Evolutionary conservation across 2,797 vertebrate species (phyloP), one percentile per base, ranked within the genome.

Genomic region (Mastacembelus armatus): DNA sequence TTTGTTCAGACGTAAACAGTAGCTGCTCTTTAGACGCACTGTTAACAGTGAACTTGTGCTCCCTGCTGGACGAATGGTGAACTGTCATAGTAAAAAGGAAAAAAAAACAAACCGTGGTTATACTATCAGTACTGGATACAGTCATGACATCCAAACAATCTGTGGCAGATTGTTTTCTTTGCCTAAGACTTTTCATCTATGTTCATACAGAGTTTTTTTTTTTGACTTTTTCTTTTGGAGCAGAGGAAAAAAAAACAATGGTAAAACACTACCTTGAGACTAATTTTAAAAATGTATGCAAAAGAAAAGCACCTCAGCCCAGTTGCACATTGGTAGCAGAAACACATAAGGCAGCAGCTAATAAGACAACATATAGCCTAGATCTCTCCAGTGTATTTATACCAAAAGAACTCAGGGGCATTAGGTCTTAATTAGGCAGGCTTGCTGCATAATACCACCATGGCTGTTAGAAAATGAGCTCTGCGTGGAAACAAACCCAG

Each of bases 21-120:
- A 16, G 24, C 24, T 14, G 26, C 24, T 3, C 15, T 22, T 61
- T n/a, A n/a, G n/a, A n/a, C n/a, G n/a, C n/a, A 32, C 10, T 3
- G 15, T 16, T 16, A 14, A 27, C 6, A 52, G 64, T 14, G 8
- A 45, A 65, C 19, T 30, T 43, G 21, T 66, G 66, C 78, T 14
- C 65, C 77, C 90, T 85, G 33, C 8, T 88, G 90, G 87, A 50
- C 32, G 77, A 33, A 71, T 14, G 2, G 19, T 60, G 45, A 78
- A 88, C 55, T 77, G 64, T n/a, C n/a, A n/a, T n/a, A n/a, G n/a
- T 76, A 82, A 3, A 9, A 10, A 42, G n/a, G 6, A 40, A 2
- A 9, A 38, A 9, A 32, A n/a, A 21, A 4, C 5, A 33, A 29
- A 5, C 7, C 18, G 36, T n/a, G 32, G 7, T 30, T 11, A 30